Base-by-base conservation (phyloP, 2,797 vertebrate species). In the Propithecus perrieri region DNA sequence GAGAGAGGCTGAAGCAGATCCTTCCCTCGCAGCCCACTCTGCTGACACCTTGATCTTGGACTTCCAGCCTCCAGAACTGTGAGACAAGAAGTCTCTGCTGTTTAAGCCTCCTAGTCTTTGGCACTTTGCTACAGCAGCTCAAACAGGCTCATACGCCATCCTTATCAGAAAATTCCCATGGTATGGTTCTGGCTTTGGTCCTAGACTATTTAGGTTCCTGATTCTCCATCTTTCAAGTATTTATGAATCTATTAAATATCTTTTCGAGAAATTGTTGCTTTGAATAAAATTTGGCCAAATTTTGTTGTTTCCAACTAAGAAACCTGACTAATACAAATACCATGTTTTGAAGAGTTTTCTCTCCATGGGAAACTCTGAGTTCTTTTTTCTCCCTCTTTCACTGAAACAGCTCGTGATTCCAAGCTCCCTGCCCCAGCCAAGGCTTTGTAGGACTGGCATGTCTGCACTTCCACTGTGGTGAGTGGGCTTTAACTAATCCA, bases 281-380 rank as follows among this genome's bases (percentile, higher is more conserved):
- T 48, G 0, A 89, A 69, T 65, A 94, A 88, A 94, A 96, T 26
- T 75, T 69, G 95, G 43, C 61, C 17, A 53, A 85, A 86, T 14
- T 69, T 84, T 95, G 24, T 81, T 91, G 46, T 84, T 96, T 91
- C 26, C 83, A 81, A 28, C 72, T 90, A 83, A 94, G 89, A 89
- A 94, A 94, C 7, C 30, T 38, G 84, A 67, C 33, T 43, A 86
- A 75, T 91, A 87, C 38, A 95, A 95, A 89, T 46, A 88, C 1
- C 43, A 30, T 43, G 33, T 61, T 89, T 59, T 79, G 38, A 80
- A 83, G 48, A 43, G 8, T 33, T 86, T 74, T 83, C 14, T 13
- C n/a, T 91, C 67, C 17, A 22, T 28, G 48, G 80, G 81, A 22
- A 96, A 55, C 11, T 53, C 46, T 33, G 46, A 30, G 12, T 53